phyloP scores from a whole-genome alignment of 2,113 vertebrate species.

The Aleadryas rufinucha region DNA sequence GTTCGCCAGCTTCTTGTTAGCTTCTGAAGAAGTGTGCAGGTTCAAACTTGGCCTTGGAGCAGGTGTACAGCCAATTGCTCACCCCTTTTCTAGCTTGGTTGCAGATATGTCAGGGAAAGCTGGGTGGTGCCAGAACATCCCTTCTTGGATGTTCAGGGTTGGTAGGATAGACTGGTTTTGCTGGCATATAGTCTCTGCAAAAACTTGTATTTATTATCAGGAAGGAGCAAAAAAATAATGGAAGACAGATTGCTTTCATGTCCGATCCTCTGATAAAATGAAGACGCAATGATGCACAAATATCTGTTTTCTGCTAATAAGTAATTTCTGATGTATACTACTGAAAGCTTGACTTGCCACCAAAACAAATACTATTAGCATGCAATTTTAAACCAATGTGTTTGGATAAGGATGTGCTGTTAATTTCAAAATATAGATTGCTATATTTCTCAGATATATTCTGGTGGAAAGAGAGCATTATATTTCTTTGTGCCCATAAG shows the following conservation, averaged over 20 bases:
- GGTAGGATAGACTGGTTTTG: background rate
- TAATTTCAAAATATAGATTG: background rate
- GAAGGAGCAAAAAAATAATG: background rate
- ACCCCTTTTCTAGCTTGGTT: background rate
- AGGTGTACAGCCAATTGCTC: background rate
- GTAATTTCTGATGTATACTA: background rate
- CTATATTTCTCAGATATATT: background rate
- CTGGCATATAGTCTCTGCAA: background rate
- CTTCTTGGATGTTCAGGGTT: background rate
- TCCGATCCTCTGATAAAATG: background rate
- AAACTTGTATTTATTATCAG: background rate
- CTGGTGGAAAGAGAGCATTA: background rate
- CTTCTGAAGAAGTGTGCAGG: background rate
- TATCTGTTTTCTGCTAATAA: background rate
- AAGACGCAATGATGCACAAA: background rate
- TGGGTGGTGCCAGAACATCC: background rate
- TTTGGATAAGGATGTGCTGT: background rate
- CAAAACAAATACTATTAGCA: background rate
- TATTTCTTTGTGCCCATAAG: background rate
- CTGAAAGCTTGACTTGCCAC: background rate
- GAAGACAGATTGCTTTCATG: background rate
- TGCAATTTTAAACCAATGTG: background rate
- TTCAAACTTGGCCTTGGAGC: background rate
- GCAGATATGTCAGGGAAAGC: background rate
- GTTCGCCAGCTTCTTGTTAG: accelerated